Conservation (phyloP, 2,113 vertebrate species). For the Procavia capensis region DNA sequence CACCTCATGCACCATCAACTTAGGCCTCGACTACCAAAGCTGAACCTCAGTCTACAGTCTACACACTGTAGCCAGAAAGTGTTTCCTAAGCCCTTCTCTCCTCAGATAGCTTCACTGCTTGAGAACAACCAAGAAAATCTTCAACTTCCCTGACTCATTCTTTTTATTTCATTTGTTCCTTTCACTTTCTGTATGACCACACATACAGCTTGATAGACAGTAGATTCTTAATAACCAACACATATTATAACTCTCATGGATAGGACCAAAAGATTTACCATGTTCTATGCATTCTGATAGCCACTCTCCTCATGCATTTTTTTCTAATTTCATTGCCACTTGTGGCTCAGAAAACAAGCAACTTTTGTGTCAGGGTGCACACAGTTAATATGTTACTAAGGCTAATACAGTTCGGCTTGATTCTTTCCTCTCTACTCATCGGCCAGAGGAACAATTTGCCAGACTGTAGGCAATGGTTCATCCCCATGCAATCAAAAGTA, state of each 20-base stretch:
- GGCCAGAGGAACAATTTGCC: constrained; percentile 5
- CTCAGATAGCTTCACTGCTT: not conserved
- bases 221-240: not conserved
- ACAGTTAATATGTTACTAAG: not conserved
- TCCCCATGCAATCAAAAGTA: not conserved
- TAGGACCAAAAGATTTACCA: not conserved
- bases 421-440: constrained; percentile 7
- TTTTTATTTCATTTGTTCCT: not conserved
- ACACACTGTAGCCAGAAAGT: not conserved
- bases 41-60: not conserved
- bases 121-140: too few relatives aligned
- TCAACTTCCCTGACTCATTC: not conserved
- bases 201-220: not conserved
- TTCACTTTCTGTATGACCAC: not conserved
- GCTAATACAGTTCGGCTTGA: not conserved
- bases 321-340: not conserved
- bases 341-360: constrained; percentile 32
- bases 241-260: not conserved
- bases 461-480: not conserved
- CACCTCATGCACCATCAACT: not conserved
- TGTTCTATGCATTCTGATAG: not conserved
- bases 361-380: not conserved
- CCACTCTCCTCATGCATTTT: not conserved
- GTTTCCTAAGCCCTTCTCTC: not conserved
- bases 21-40: not conserved